Evolutionary conservation across 2,797 vertebrate genomes (phyloP).

Genomic region (Argentina silus): DNA sequence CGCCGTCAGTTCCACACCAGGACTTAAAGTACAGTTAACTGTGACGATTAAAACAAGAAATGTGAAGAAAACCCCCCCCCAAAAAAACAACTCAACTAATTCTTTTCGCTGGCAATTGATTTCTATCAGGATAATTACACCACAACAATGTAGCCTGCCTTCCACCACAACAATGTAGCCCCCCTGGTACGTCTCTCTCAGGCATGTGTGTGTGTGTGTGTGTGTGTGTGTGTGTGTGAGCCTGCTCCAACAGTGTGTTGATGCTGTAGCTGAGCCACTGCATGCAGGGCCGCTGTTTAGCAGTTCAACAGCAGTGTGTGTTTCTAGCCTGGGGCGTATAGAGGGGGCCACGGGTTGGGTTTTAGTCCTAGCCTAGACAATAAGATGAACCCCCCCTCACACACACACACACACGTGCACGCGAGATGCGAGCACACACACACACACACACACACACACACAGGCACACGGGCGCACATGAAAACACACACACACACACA

Average conservation of each 20-base stretch:
- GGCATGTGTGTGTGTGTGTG: not conserved
- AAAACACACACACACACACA: conserved; percentile 40
- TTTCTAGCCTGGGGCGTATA: conserved; percentile 72
- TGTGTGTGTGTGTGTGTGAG: conserved; percentile 8
- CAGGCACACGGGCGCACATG: conserved; percentile 35
- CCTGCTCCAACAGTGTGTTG: too few species aligned
- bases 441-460: conserved; percentile 44
- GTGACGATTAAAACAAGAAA: too few species aligned
- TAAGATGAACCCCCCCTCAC: not conserved
- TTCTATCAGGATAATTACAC: too few species aligned
- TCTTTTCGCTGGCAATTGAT: too few species aligned
- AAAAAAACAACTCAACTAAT: too few species aligned
- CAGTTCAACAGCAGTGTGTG: conserved; percentile 70
- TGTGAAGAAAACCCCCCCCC: too few species aligned
- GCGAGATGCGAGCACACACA: conserved; percentile 39
- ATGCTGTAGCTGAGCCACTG: too few species aligned
- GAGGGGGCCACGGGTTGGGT: conserved; percentile 48
- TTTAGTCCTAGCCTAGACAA: conserved; percentile 23
- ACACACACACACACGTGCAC: conserved; percentile 32
- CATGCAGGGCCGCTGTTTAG: conserved; percentile 72
- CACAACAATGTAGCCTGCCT: too few species aligned
- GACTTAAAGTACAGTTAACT: too few species aligned
- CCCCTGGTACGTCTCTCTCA: too few species aligned
- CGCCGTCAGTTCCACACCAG: too few species aligned
- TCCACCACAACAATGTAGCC: too few species aligned